Percentiles rank a stretch among this genome's conserved stretches.
Evolutionary conservation across 2,888 invertebrate genomes (phyloP).

Genomic region (Elmis aenea): DNA sequence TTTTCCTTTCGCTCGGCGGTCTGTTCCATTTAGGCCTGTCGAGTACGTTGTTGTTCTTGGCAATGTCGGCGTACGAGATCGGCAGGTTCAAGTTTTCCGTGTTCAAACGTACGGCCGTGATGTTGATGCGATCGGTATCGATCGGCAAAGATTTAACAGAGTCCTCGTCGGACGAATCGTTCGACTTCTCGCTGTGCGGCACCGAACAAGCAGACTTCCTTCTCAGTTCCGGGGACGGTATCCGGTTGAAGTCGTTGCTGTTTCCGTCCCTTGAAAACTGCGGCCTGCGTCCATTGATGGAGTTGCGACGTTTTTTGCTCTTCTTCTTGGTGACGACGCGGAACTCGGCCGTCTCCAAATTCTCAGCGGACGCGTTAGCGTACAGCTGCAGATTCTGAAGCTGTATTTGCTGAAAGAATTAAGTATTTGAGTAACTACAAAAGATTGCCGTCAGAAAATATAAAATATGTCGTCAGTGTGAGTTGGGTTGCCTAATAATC

Average conservation of each 20-base stretch:
- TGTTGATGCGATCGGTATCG: conserved; percentile 35
- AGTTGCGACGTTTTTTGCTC: conserved; percentile 62
- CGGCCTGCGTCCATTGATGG: conserved; percentile 45
- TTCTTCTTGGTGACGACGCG: conserved; percentile 78
- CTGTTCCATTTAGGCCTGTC: conserved; percentile 35
- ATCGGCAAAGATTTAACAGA: conserved; percentile 81
- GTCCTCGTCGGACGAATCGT: conserved; percentile 77
- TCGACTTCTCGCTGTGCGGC: conserved; percentile 78
- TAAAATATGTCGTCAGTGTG: too few relatives aligned
- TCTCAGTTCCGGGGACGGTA: conserved; percentile 35
- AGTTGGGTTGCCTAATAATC: too few relatives aligned
- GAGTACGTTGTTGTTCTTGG: conserved; percentile 49
- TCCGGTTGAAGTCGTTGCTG: conserved; percentile 25
- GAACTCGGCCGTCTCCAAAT: conserved; percentile 65
- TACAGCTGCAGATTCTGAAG: conserved; percentile 28
- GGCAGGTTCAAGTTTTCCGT: conserved; percentile 26
- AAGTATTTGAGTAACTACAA: too few relatives aligned
- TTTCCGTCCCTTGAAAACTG: conserved; percentile 18
- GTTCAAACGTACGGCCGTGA: conserved; percentile 9
- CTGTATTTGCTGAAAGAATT: conserved; percentile 6
- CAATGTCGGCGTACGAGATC: conserved; percentile 77
- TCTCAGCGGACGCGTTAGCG: conserved; percentile 41
- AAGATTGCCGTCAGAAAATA: too few relatives aligned
- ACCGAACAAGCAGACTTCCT: conserved; percentile 71
- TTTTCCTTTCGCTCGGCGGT: conserved; percentile 24